These are phyloP conservation scores for Ophion obscuratus DNA, from an alignment of 2,888 invertebrate species.

Conservation along the genomic window DNA sequence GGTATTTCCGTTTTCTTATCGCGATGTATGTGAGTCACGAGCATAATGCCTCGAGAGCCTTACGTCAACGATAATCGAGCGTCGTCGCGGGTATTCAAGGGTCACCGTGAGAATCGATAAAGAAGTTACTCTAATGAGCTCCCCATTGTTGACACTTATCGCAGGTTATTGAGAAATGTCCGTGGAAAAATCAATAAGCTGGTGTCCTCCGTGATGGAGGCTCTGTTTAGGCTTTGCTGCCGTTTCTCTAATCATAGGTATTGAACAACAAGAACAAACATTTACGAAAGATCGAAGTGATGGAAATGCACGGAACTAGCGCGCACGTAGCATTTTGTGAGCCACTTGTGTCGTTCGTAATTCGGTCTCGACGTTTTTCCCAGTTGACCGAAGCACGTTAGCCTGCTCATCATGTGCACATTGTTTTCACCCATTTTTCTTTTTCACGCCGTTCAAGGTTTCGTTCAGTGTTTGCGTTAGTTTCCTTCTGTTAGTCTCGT, in stretches of 20 bases:
- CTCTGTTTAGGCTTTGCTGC: constrained; percentile 90
- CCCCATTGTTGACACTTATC: constrained; percentile 75
- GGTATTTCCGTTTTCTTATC: neutral
- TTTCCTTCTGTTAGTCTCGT: neutral
- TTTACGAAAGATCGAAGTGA: constrained; percentile 40
- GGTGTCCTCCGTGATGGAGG: constrained; percentile 89
- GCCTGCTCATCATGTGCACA: constrained; percentile 34
- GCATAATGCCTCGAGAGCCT: constrained; percentile 29
- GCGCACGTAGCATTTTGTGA: constrained; percentile 61
- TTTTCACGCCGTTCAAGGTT: neutral
- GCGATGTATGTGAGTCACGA: constrained; percentile 33
- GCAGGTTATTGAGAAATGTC: constrained; percentile 88
- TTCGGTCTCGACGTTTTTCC: constrained; percentile 25
- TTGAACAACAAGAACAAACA: constrained; percentile 47
- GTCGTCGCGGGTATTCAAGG: constrained; percentile 70
- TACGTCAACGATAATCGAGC: neutral
- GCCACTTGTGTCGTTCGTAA: constrained; percentile 28
- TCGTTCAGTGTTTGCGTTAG: constrained; percentile 24
- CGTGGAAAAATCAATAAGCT: constrained; percentile 89
- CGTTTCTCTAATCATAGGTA: constrained; percentile 88
- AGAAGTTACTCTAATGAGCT: constrained; percentile 76
- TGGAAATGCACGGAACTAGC: constrained; percentile 65
- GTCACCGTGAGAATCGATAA: constrained; percentile 60
- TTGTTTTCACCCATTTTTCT: constrained; percentile 17
- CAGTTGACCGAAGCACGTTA: constrained; percentile 28